Percentiles rank a stretch among this genome's conserved stretches.
These are phyloP conservation scores for Hirundo rustica DNA, from an alignment of 2,797 vertebrate species.

Conservation along the genomic window DNA sequence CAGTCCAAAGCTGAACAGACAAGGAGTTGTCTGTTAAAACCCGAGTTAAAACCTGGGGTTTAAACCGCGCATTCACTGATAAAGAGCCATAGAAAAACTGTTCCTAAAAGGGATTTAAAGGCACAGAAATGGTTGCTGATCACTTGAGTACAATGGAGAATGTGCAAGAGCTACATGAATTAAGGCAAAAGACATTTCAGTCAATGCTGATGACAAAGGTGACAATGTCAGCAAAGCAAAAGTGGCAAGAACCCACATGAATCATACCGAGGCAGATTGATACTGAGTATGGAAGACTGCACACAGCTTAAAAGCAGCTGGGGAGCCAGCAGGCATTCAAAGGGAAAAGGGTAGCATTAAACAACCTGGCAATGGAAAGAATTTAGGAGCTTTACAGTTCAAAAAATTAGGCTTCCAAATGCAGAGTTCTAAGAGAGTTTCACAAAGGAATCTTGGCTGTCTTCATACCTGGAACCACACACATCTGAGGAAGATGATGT, in stretches of 20 bases:
- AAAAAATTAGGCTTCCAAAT: not conserved
- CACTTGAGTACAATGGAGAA: not conserved
- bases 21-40: not conserved
- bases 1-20: not conserved
- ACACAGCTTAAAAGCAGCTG: not conserved
- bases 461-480: not conserved
- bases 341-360: not conserved
- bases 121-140: not conserved
- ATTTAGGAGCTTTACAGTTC: not conserved
- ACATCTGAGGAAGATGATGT: not conserved
- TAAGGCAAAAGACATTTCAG: not conserved
- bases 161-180: not conserved
- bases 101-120: not conserved
- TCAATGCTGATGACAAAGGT: not conserved
- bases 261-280: not conserved
- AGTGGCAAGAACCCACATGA: not conserved
- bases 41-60: not conserved
- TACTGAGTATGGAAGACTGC: not conserved
- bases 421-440: not conserved
- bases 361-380: not conserved
- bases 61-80: not conserved
- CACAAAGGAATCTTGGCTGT: not conserved
- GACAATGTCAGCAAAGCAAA: not conserved
- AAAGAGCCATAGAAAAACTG: not conserved
- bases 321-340: not conserved